Evolutionary conservation across 2,113 vertebrate genomes (phyloP).

Genomic region (Dendropsophus ebraccatus): DNA sequence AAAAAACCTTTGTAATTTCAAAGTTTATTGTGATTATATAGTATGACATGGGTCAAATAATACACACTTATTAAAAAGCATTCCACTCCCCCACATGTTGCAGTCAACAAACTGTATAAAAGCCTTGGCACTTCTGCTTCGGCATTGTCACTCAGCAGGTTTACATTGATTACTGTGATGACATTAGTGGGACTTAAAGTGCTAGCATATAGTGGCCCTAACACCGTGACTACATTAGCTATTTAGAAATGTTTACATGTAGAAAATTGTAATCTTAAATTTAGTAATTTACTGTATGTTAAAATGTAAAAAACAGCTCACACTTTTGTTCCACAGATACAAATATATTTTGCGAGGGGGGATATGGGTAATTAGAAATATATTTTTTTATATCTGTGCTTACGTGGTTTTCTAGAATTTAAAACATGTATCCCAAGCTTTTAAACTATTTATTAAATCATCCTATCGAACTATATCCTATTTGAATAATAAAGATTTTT

Average conservation of each 20-base stretch:
- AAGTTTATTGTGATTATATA: too few species aligned
- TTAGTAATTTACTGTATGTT: not conserved
- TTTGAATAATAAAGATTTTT: not conserved
- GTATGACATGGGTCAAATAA: too few species aligned
- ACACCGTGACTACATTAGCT: not conserved
- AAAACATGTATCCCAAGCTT: not conserved
- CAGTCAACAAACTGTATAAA: too few species aligned
- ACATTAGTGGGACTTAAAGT: not conserved
- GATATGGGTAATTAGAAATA: not conserved
- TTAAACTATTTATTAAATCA: not conserved
- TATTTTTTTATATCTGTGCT: not conserved
- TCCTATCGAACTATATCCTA: not conserved
- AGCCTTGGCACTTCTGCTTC: too few species aligned
- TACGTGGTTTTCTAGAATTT: not conserved
- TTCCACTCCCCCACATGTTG: not conserved
- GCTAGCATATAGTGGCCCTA: not conserved
- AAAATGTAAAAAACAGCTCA: too few species aligned
- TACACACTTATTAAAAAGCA: too few species aligned
- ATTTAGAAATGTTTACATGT: not conserved
- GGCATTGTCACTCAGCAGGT: too few species aligned
- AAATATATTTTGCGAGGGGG: too few species aligned
- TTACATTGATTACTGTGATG: too few species aligned
- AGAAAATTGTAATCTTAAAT: not conserved
- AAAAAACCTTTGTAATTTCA: too few species aligned
- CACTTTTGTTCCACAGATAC: too few species aligned